phyloP scores from a whole-genome alignment of 2,888 invertebrate species.

The Troglohyphantes excavatus region DNA sequence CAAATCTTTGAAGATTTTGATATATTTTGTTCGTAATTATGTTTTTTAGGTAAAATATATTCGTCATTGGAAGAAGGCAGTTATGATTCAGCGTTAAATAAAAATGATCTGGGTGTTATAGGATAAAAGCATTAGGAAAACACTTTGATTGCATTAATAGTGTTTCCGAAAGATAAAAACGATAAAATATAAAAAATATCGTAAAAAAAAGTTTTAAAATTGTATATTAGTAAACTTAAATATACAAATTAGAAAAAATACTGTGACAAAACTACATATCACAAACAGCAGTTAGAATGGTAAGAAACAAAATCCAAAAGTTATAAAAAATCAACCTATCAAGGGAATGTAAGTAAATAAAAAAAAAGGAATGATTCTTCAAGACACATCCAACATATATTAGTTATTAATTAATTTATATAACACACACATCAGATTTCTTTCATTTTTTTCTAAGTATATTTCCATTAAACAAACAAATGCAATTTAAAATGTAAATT shows the following conservation, averaged over 20 bases:
- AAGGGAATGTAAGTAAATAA: conserved; percentile 4
- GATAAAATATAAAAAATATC: conserved; percentile 31
- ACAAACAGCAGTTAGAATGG: conserved; percentile 24
- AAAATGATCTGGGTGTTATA: background rate
- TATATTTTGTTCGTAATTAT: conserved; percentile 9
- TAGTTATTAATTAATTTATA: background rate
- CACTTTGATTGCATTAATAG: background rate
- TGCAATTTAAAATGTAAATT: background rate
- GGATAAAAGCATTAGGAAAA: background rate
- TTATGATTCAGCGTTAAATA: background rate
- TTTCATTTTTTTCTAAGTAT: background rate
- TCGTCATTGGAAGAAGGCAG: conserved; percentile 4
- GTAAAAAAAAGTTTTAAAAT: conserved; percentile 36
- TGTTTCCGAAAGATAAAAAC: background rate
- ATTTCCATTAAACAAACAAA: background rate
- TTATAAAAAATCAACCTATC: background rate
- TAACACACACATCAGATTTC: too few relatives aligned
- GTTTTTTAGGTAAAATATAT: background rate
- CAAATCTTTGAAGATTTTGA: background rate
- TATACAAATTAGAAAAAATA: conserved; percentile 40
- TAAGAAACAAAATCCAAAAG: conserved; percentile 19
- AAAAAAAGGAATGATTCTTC: conserved; percentile 34
- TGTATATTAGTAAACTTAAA: conserved; percentile 34
- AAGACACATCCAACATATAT: conserved; percentile 11
- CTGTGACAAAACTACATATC: conserved; percentile 20